phyloP scores from a whole-genome alignment of 2,113 vertebrate genomes.

The Brienomyrus brachyistius region DNA sequence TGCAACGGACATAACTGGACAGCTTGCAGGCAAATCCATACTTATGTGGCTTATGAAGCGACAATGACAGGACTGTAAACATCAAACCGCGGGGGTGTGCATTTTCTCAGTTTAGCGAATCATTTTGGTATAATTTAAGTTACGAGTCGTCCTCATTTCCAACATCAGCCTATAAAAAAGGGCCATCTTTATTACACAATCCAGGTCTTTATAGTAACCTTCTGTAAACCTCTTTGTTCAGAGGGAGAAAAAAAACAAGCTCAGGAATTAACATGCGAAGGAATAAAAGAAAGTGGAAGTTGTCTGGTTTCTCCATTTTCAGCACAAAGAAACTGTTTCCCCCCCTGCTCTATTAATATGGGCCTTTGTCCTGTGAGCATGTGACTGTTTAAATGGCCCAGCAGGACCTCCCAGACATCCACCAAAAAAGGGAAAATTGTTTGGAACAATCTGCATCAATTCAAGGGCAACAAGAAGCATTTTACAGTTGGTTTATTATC shows the following conservation, averaged over 20 bases:
- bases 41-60: background rate
- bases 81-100: too few relatives aligned
- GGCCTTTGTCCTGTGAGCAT: conserved; percentile 57
- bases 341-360: conserved; percentile 51
- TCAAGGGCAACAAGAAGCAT: conserved; percentile 66
- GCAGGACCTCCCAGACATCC: conserved; percentile 50
- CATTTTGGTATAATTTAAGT: background rate
- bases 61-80: background rate
- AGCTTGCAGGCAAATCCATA: background rate
- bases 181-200: background rate
- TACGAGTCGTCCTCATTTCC: background rate
- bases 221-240: conserved; percentile 14
- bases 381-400: conserved; percentile 64
- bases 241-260: background rate
- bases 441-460: conserved; percentile 69
- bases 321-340: conserved; percentile 56
- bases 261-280: conserved; percentile 10
- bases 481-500: conserved; percentile 77
- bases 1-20: background rate
- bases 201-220: background rate
- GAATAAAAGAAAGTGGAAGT: conserved; percentile 21
- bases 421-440: conserved; percentile 51
- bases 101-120: background rate
- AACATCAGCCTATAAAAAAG: background rate
- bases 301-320: conserved; percentile 46